Evolutionary conservation across 2,888 invertebrate genomes (phyloP), one percentile per base, ranked within the genome.

Genomic region (Watsonalla cultraria): DNA sequence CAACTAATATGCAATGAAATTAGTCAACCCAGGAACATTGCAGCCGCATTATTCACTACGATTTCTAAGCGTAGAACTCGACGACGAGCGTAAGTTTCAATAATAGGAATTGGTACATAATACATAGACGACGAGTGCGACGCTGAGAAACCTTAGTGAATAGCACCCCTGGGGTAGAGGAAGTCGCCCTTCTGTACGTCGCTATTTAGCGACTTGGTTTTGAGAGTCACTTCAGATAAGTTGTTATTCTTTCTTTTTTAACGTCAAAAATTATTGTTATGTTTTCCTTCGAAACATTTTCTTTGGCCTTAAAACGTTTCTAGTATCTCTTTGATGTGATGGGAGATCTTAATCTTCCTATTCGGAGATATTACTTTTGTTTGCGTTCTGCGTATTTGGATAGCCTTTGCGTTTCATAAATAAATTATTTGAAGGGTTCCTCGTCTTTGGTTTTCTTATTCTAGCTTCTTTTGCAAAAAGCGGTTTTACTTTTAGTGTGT

Each of bases 191-290:
- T 24, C 24, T 24, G 24, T 24, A 24, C 24, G 24, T 24, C 24
- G 24, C 24, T 24, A 24, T 24, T 24, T 24, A 24, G 24, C 24
- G 4, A 24, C 24, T 24, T 24, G 24, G 62, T 58, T 57, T 51
- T 53, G 54, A 73, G 73, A 64, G 69, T 60, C 68, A 64, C 71
- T 74, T 52, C 58, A 65, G 66, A 65, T 62, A 70, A 72, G 68
- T 62, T 68, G 64, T 70, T 67, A 61, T 66, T 60, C 59, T 61
- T 57, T 49, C 46, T 64, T 58, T 59, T 66, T 51, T 60, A 47
- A 46, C 53, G 33, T 54, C 61, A 58, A 60, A 64, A 66, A 66
- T 63, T 68, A 72, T 68, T 70, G 64, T 65, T 65, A 62, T 60
- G 63, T 71, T 64, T 65, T 62, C 55, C 55, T 53, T 37, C 37